Percentiles rank a stretch among this genome's conserved stretches.
Conservation (phyloP, 2,113 vertebrate species). For the Trochalopteron elliotii region DNA sequence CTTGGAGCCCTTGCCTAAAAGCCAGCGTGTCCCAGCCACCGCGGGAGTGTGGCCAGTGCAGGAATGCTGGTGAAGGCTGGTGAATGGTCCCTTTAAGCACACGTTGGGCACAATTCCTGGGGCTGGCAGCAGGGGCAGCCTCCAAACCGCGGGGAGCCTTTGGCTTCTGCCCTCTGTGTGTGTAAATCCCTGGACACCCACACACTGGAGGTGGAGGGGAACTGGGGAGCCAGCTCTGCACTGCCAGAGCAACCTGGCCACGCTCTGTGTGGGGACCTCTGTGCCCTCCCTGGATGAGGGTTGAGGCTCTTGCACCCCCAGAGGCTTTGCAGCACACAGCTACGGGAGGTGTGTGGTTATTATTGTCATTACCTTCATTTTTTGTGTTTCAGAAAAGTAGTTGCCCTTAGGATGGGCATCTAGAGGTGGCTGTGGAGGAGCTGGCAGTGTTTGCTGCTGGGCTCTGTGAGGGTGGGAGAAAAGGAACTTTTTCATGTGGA, state of each 20-base stretch:
- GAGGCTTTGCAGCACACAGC: neutral
- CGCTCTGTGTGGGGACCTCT: neutral
- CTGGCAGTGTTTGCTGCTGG: neutral
- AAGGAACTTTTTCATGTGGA: neutral
- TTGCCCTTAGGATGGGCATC: neutral
- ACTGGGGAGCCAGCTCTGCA: neutral
- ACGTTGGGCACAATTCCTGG: neutral
- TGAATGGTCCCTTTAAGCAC: neutral
- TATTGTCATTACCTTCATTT: neutral
- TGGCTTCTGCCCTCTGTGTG: neutral
- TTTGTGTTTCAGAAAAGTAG: neutral
- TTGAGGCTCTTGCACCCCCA: neutral
- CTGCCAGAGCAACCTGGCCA: neutral
- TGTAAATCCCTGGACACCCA: neutral
- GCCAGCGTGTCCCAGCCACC: neutral
- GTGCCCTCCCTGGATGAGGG: neutral
- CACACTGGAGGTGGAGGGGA: rapidly evolving
- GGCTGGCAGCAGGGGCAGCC: neutral
- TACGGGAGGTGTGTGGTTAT: neutral
- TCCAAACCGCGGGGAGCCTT: neutral
- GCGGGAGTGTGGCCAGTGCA: neutral
- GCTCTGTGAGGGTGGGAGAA: neutral
- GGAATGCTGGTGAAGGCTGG: neutral
- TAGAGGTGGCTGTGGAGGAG: neutral
- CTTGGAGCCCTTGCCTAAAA: slow-evolving; percentile 4